Percentiles rank a stretch among this genome's conserved stretches.
Conservation (phyloP, 2,888 invertebrate species). For the Xestia ashworthii region DNA sequence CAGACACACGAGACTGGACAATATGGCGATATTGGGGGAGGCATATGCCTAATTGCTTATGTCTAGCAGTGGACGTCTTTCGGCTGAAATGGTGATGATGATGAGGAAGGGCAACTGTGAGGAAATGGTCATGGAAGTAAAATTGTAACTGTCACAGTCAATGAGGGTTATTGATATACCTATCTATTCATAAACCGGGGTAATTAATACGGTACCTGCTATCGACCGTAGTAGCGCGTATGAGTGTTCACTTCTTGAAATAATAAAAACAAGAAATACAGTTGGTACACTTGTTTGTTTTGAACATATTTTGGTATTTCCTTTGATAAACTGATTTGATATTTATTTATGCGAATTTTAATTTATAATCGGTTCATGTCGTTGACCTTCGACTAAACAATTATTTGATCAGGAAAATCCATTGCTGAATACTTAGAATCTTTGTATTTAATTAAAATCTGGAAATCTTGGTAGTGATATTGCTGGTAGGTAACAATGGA, state of each 20-base stretch:
- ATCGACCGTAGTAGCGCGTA: neutral
- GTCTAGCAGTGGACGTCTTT: no score
- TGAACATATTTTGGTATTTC: conserved; percentile 21
- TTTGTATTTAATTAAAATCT: neutral
- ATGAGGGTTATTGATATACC: neutral
- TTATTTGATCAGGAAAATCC: neutral
- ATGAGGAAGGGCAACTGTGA: no score
- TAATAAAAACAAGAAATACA: conserved; percentile 41
- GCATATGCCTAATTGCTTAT: no score
- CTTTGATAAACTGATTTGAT: conserved; percentile 41
- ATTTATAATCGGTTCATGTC: conserved; percentile 28
- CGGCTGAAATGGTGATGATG: no score
- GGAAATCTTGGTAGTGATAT: neutral
- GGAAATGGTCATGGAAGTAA: no score
- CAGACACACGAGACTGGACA: no score
- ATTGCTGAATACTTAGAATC: neutral
- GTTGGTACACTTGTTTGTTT: conserved; percentile 33
- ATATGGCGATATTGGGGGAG: no score
- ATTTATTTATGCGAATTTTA: conserved; percentile 45
- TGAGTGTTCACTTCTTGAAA: neutral
- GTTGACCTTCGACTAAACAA: conserved; percentile 10
- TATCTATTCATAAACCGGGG: neutral
- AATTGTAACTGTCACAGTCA: no score
- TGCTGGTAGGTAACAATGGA: no score
- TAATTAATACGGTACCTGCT: neutral